Base-by-base conservation (phyloP, 2,888 invertebrate genomes). In the Drosophila quinaria region DNA sequence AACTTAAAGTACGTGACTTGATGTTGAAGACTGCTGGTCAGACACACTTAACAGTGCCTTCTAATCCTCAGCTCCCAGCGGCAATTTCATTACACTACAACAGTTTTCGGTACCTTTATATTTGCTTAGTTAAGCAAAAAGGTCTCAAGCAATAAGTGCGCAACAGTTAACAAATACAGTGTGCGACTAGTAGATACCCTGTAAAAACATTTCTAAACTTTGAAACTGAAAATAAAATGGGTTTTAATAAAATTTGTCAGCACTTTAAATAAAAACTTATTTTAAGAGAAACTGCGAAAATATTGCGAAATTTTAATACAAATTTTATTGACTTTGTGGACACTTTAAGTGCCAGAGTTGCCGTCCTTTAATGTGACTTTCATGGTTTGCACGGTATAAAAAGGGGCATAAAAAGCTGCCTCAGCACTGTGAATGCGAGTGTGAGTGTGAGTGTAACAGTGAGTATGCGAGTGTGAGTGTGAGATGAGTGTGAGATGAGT, bases 371-470 rank as follows among this genome's bases (percentile, higher is more conserved):
- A 44, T 15, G 44, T 44, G 3, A 9, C 33, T 35, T 58, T 37
- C 33, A 35, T 58, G 58, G 25, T 13, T 42, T 17, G 5, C 37
- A 49, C 42, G 39, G 17, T 54, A 47, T 47, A 49, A 66, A 54
- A 54, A 49, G 47, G 42, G 47, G 58, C 63, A 63, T 70, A 55
- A 70, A 62, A 60, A 47, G 67, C 51, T 50, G 56, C n/a, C 61
- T 33, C 42, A 47, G 10, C 49, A 44, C 17, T 33, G 41, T 17
- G 3, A 10, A 33, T 22, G 33, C 13, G 29, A 10, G 17, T 35
- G 47, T 29, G 19, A 39, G 58, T 10, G 54, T 31, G 9, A 17
- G 17, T 39, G 42, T 52, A 17, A 25, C 0, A 35, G n/a, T 11
- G 15, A 9, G 17, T 35, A 5, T 39, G n/a, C 13, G 15, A 9